Evolutionary conservation across 2,797 vertebrate genomes (phyloP).

Genomic region (Myotis planiceps): DNA sequence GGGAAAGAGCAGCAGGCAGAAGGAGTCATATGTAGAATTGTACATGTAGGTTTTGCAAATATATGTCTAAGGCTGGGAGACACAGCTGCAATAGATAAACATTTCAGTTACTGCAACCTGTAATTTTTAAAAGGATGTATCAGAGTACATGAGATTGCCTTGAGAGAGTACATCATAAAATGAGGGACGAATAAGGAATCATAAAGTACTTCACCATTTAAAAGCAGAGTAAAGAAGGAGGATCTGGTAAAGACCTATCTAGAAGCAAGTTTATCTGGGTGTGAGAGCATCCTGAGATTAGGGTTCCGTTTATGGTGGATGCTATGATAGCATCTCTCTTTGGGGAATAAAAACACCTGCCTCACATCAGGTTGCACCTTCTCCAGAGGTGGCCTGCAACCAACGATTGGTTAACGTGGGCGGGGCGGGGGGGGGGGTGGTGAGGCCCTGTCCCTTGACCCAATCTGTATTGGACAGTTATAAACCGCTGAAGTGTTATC

Average conservation of each 20-base stretch:
- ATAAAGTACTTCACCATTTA: neutral
- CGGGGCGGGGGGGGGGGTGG: neutral
- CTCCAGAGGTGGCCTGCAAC: no score
- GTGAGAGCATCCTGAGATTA: no score
- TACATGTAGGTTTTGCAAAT: neutral
- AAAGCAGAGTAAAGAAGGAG: no score
- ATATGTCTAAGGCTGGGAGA: neutral
- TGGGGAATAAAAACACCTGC: no score
- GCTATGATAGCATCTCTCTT: no score
- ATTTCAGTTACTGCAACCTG: neutral
- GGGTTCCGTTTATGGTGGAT: no score
- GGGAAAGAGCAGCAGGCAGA: neutral
- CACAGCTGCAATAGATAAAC: neutral
- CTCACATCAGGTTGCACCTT: no score
- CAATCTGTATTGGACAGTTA: neutral
- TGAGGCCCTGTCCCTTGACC: rapidly evolving
- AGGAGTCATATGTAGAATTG: neutral
- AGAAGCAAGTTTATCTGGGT: no score
- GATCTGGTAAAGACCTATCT: no score
- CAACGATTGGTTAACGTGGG: no score
- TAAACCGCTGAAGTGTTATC: neutral
- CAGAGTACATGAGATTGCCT: neutral
- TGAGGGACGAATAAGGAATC: neutral
- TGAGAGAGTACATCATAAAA: neutral
- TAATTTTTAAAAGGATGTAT: neutral